phyloP scores from a whole-genome alignment of 2,113 vertebrate species.

The Nerophis lumbriciformis region DNA sequence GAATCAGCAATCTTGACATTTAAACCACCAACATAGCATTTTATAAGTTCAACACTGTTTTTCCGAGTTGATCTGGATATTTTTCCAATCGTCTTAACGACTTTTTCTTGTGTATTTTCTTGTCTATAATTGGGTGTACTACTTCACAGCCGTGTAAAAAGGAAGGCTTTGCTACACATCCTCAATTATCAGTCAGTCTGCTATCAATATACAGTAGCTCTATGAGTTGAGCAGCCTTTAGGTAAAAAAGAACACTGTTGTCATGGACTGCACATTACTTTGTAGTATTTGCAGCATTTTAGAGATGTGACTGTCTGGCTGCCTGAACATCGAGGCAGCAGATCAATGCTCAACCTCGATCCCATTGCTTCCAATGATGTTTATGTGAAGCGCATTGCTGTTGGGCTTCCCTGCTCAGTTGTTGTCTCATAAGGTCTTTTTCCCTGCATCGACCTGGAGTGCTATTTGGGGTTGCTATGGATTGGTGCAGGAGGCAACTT shows the following conservation, averaged over 20 bases:
- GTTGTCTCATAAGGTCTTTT: conserved; percentile 54
- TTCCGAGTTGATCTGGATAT: too few species aligned
- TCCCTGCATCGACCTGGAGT: conserved; percentile 51
- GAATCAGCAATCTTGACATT: too few species aligned
- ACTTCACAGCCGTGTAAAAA: too few species aligned
- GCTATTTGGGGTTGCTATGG: conserved; percentile 24
- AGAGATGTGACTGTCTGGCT: conserved; percentile 26
- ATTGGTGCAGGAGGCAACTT: conserved; percentile 37
- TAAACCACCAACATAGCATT: too few species aligned
- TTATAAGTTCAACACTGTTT: too few species aligned
- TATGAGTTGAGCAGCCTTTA: not conserved
- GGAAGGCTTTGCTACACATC: too few species aligned
- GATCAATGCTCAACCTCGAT: conserved; percentile 56
- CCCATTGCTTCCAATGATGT: conserved; percentile 43
- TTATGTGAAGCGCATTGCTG: conserved; percentile 52
- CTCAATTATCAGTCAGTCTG: too few species aligned
- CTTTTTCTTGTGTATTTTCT: too few species aligned
- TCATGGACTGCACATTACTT: not conserved
- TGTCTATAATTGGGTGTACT: too few species aligned
- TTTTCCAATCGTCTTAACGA: too few species aligned
- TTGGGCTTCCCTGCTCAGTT: conserved; percentile 48
- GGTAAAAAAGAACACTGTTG: not conserved
- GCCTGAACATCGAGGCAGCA: conserved; percentile 37
- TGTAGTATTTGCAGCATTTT: conserved; percentile 17
- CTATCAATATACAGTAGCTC: not conserved